These are phyloP conservation scores for Mactromeris polynyma DNA, from an alignment of 2,888 invertebrate species.

Conservation along the genomic window DNA sequence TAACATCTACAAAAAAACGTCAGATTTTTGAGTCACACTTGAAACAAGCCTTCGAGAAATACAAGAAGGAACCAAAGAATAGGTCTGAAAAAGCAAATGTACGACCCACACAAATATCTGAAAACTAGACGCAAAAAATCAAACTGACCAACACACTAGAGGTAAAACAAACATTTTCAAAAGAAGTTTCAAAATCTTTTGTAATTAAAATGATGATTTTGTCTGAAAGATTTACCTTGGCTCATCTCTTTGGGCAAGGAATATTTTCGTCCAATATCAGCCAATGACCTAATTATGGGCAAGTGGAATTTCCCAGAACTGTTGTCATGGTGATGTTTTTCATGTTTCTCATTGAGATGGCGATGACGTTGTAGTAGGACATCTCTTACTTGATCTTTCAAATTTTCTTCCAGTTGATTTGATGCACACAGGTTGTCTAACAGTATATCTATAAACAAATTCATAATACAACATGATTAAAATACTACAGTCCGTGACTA, in stretches of 20 bases:
- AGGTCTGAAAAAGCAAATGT: background rate
- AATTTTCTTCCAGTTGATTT: slow-evolving; percentile 91
- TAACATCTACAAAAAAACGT: no score
- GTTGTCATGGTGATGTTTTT: slow-evolving; percentile 75
- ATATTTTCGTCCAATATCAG: slow-evolving; percentile 98
- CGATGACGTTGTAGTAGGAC: slow-evolving; percentile 95
- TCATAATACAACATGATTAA: background rate
- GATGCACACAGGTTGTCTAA: slow-evolving; percentile 96
- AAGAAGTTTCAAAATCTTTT: background rate
- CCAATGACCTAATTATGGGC: slow-evolving; percentile 91
- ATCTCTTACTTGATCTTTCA: slow-evolving; percentile 93
- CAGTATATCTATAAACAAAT: slow-evolving; percentile 90
- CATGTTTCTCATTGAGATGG: slow-evolving; percentile 94
- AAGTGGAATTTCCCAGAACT: slow-evolving; percentile 87
- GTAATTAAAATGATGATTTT: background rate
- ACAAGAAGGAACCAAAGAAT: background rate
- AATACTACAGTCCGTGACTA: background rate
- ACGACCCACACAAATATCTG: background rate
- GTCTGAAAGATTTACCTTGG: slow-evolving; percentile 39
- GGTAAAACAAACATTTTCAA: background rate
- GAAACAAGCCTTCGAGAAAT: background rate
- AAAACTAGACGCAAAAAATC: background rate
- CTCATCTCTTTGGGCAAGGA: slow-evolving; percentile 88
- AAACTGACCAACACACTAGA: background rate
- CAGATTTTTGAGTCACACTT: background rate